A percentile compares a stretch with the other conserved stretches of the same genome.
Evolutionary conservation across 2,113 vertebrate genomes (phyloP).

Genomic region (Salvelinus sp.): DNA sequence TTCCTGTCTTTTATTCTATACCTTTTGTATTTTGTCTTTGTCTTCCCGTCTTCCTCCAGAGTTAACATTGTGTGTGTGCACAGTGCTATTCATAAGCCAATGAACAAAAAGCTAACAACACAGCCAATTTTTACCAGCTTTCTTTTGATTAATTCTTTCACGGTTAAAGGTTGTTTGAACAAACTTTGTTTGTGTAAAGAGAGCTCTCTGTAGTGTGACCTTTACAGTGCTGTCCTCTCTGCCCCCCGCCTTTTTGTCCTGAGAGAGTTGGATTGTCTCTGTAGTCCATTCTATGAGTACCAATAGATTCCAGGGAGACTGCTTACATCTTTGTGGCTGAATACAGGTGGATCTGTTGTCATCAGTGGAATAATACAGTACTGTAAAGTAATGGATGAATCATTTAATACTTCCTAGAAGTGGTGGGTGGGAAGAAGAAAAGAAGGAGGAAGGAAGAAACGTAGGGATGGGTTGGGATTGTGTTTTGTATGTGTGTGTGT

Average conservation of each 20-base stretch:
- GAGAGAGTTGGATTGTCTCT: background rate
- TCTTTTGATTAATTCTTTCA: constrained; percentile 6
- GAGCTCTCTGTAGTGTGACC: background rate
- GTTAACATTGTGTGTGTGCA: background rate
- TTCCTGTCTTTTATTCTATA: constrained; percentile 1
- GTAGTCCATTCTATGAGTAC: background rate
- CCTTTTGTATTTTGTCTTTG: background rate
- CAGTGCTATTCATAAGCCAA: background rate
- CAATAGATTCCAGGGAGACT: background rate
- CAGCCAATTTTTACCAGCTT: background rate
- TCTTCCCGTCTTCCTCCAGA: background rate
- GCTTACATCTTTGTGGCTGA: background rate
- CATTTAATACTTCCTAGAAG: background rate
- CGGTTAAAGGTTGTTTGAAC: constrained; percentile 10
- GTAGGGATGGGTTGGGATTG: too few species aligned
- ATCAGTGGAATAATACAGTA: background rate
- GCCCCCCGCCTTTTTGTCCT: background rate
- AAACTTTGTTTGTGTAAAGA: background rate
- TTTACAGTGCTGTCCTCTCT: background rate
- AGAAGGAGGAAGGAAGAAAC: too few species aligned
- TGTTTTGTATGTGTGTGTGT: background rate
- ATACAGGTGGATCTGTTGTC: background rate
- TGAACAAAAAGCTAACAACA: background rate
- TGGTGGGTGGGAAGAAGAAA: too few species aligned
- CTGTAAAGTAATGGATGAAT: background rate